phyloP scores from a whole-genome alignment of 2,797 vertebrate species.

The Galago senegalensis region DNA sequence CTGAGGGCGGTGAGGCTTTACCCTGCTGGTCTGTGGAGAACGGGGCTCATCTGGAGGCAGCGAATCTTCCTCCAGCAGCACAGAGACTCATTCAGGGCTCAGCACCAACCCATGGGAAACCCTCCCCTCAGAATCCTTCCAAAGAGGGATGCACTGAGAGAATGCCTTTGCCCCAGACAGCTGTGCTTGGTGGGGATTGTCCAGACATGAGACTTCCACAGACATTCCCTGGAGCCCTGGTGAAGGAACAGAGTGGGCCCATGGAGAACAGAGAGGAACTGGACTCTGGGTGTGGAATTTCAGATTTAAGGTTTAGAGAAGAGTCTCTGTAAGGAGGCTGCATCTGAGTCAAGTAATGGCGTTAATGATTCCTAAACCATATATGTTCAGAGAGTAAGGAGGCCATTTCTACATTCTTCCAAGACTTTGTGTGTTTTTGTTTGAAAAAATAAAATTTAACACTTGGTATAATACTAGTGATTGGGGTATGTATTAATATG shows the following conservation, averaged over 20 bases:
- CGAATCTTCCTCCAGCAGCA: neutral
- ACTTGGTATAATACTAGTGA: neutral
- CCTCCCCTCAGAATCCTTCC: conserved; percentile 13
- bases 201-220: neutral
- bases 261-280: neutral
- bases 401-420: neutral
- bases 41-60: neutral
- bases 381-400: neutral
- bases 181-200: neutral
- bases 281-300: neutral
- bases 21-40: neutral
- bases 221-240: neutral
- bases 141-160: conserved; percentile 32
- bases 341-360: neutral
- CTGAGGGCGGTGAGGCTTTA: neutral
- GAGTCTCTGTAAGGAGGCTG: neutral
- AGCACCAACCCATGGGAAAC: neutral
- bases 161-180: neutral
- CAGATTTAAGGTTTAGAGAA: neutral
- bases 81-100: neutral
- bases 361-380: neutral
- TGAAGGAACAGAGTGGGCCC: neutral
- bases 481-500: neutral
- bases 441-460: conserved; percentile 40
- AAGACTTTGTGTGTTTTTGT: neutral